These are phyloP conservation scores for Antennarius maculatus DNA, from an alignment of 2,797 vertebrate species.

Conservation along the genomic window DNA sequence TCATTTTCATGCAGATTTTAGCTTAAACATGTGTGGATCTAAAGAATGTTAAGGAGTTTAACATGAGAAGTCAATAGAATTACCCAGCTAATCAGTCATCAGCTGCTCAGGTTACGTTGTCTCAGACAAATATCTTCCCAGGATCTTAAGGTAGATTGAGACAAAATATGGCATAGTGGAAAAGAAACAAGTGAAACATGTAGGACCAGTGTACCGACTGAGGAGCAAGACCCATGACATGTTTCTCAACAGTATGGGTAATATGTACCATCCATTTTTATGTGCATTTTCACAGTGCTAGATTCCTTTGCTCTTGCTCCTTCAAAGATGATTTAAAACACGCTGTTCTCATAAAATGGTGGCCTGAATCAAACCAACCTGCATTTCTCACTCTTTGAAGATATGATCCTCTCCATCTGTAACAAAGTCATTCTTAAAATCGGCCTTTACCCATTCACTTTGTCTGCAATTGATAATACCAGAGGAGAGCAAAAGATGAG, in stretches of 20 bases:
- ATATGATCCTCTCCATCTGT: conserved; percentile 77
- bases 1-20: conserved; percentile 36
- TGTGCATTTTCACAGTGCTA: conserved; percentile 54
- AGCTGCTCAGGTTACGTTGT: conserved; percentile 61
- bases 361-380: conserved; percentile 68
- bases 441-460: conserved; percentile 68
- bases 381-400: conserved; percentile 74
- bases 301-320: conserved; percentile 60
- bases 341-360: conserved; percentile 64
- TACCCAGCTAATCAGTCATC: conserved; percentile 66
- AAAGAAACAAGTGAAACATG: conserved; percentile 54
- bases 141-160: conserved; percentile 45
- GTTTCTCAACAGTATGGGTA: conserved; percentile 33
- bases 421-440: conserved; percentile 64
- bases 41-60: conserved; percentile 66
- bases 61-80: conserved; percentile 59
- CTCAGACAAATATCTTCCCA: conserved; percentile 41
- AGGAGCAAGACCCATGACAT: conserved; percentile 43
- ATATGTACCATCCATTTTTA: conserved; percentile 36
- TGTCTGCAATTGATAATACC: conserved; percentile 70
- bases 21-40: conserved; percentile 18
- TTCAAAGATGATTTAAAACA: conserved; percentile 72
- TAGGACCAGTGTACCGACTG: conserved; percentile 35
- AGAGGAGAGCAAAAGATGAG: conserved; percentile 51
- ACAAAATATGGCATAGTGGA: conserved; percentile 31